phyloP scores from a whole-genome alignment of 2,113 vertebrate species.

The Oryzias melastigma region DNA sequence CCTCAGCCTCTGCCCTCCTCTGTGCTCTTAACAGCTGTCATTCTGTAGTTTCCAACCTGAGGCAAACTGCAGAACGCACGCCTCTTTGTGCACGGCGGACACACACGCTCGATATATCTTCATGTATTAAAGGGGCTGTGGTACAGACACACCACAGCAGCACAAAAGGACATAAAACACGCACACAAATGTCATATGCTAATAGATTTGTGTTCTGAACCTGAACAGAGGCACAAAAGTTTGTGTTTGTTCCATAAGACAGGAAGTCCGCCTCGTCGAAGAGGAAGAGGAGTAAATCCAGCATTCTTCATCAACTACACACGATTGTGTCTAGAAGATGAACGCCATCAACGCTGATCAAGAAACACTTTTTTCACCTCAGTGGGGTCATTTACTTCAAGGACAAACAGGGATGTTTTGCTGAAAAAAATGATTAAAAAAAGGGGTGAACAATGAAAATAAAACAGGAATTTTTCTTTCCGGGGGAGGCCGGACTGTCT shows the following conservation, averaged over 20 bases:
- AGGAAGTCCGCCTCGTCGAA: constrained; percentile 55
- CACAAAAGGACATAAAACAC: constrained; percentile 24
- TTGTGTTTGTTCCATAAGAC: constrained; percentile 46
- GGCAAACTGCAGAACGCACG: constrained; percentile 39
- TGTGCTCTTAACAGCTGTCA: constrained; percentile 57
- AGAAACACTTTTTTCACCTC: constrained; percentile 49
- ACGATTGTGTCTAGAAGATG: constrained; percentile 34
- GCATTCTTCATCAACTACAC: constrained; percentile 64
- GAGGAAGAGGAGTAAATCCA: constrained; percentile 51
- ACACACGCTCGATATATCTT: constrained; percentile 16
- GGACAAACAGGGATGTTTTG: constrained; percentile 40
- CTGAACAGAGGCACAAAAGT: constrained; percentile 33
- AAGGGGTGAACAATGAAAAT: constrained; percentile 39
- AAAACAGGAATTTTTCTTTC: constrained; percentile 22
- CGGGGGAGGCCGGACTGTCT: constrained; percentile 21
- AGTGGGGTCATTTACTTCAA: constrained; percentile 48
- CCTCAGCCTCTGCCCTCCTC: constrained; percentile 42
- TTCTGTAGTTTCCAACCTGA: constrained; percentile 46
- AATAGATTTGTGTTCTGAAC: constrained; percentile 7
- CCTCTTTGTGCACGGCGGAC: constrained; percentile 18
- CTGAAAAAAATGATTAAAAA: not conserved
- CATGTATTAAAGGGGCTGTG: constrained; percentile 23
- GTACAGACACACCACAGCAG: constrained; percentile 22
- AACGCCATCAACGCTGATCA: constrained; percentile 47
- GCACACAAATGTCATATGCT: not conserved